Evolutionary conservation across 2,888 invertebrate genomes (phyloP).

Genomic region (Octonoba sinensis): DNA sequence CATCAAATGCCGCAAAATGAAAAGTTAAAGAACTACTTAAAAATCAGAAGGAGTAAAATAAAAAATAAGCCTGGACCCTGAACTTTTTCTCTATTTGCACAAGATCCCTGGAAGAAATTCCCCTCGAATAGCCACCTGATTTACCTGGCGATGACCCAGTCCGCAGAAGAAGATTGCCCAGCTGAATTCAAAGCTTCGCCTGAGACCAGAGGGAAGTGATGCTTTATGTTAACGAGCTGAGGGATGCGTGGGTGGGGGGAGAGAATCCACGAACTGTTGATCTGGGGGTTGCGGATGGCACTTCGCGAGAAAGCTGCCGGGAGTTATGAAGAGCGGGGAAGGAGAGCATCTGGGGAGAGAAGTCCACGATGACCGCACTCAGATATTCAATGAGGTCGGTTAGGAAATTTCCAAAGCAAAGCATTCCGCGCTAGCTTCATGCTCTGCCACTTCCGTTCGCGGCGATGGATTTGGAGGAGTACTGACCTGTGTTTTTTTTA

Average conservation of each 20-base stretch:
- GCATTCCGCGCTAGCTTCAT: neutral
- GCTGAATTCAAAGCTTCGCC: neutral
- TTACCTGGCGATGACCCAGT: slow-evolving; percentile 29
- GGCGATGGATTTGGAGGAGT: neutral
- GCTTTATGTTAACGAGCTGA: slow-evolving; percentile 38
- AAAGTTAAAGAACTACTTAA: too few relatives aligned
- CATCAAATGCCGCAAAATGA: too few relatives aligned
- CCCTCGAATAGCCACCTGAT: slow-evolving; percentile 19
- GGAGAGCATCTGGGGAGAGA: neutral
- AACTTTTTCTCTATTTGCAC: neutral
- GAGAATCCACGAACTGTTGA: slow-evolving; percentile 27
- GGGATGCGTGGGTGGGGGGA: slow-evolving; percentile 2
- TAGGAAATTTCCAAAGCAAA: slow-evolving; percentile 9
- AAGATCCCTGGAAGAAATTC: slow-evolving; percentile 9
- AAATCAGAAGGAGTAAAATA: too few relatives aligned
- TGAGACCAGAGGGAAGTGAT: slow-evolving; percentile 13
- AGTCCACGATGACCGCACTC: slow-evolving; percentile 27
- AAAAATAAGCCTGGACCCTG: neutral
- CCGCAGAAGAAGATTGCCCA: slow-evolving; percentile 8
- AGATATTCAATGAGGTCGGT: slow-evolving; percentile 40
- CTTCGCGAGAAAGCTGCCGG: neutral
- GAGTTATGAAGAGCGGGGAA: slow-evolving; percentile 10
- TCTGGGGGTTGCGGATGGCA: slow-evolving; percentile 1
- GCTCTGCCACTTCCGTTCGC: neutral
- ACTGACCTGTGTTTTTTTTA: too few relatives aligned